Conservation (phyloP, 2,888 invertebrate genomes). For the Pyrochroa serraticornis region DNA sequence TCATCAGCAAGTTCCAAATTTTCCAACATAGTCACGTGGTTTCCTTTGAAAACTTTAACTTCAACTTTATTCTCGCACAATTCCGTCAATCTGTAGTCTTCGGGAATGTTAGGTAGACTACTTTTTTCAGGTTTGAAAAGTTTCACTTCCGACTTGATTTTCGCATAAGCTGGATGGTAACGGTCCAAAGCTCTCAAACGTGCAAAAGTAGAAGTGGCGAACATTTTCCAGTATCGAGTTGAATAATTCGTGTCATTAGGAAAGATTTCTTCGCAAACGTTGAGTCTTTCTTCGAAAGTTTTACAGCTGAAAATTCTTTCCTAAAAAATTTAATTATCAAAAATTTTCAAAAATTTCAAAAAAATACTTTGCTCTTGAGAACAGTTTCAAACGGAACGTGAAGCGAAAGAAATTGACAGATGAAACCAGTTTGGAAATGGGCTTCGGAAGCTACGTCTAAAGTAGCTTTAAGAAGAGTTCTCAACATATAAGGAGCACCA, state of each 20-base stretch:
- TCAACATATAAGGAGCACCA: conserved; percentile 3
- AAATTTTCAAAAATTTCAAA: not conserved
- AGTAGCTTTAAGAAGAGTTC: not conserved
- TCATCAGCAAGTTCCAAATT: not conserved
- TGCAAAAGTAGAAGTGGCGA: not conserved
- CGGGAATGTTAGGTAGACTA: not conserved
- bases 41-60: conserved; percentile 2
- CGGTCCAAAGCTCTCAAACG: not conserved
- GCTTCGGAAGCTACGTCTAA: not conserved
- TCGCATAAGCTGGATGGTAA: not conserved
- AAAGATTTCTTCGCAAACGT: not conserved
- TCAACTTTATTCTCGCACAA: not conserved
- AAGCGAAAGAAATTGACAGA: not conserved
- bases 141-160: conserved; percentile 2
- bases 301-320: conserved; percentile 1
- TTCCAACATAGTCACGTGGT: conserved; percentile 7
- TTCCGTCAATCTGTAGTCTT: conserved; percentile 8
- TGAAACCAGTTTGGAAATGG: not conserved
- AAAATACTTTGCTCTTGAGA: not conserved
- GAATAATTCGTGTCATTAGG: not conserved
- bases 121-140: conserved; percentile 1
- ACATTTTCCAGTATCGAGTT: conserved; percentile 1
- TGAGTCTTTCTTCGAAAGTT: conserved; percentile 4
- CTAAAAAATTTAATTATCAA: not conserved
- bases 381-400: not conserved